A percentile compares a stretch with the other conserved stretches of the same genome.
phyloP scores from a whole-genome alignment of 1,140 invertebrate species.

The Sminthurinus signatus region DNA sequence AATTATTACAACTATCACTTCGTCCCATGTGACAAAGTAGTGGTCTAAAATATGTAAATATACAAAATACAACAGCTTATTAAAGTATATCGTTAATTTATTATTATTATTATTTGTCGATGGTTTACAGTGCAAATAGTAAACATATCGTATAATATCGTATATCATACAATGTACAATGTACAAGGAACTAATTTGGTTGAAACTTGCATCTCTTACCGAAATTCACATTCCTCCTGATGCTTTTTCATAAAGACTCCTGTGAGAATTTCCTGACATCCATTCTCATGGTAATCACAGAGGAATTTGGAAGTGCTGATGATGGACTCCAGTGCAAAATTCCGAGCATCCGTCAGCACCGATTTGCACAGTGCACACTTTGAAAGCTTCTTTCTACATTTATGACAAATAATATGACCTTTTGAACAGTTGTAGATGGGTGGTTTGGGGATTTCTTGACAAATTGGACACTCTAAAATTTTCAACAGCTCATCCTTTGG shows the following conservation, averaged over 20 bases:
- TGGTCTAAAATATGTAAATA: too few relatives aligned
- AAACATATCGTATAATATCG: too few relatives aligned
- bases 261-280: slow-evolving; percentile 11
- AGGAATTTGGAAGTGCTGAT: slow-evolving; percentile 23
- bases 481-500: slow-evolving; percentile 9
- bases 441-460: slow-evolving; percentile 23
- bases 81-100: too few relatives aligned
- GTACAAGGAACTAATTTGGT: too few relatives aligned
- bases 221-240: slow-evolving; percentile 9
- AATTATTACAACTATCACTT: background rate
- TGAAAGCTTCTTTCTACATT: slow-evolving; percentile 15
- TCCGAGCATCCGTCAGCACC: slow-evolving; percentile 7
- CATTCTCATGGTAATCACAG: slow-evolving; percentile 17
- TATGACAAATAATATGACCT: slow-evolving; percentile 27
- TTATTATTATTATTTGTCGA: too few relatives aligned
- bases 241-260: slow-evolving; percentile 15
- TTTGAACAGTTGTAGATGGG: slow-evolving; percentile 33
- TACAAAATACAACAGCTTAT: too few relatives aligned
- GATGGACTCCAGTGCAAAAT: slow-evolving; percentile 30
- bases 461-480: slow-evolving; percentile 34
- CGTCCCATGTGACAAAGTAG: background rate
- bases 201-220: too few relatives aligned
- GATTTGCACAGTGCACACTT: slow-evolving; percentile 14
- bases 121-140: too few relatives aligned
- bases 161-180: too few relatives aligned